Evolutionary conservation across 2,113 vertebrate species (phyloP).

Genomic region (Neoarius graeffei): DNA sequence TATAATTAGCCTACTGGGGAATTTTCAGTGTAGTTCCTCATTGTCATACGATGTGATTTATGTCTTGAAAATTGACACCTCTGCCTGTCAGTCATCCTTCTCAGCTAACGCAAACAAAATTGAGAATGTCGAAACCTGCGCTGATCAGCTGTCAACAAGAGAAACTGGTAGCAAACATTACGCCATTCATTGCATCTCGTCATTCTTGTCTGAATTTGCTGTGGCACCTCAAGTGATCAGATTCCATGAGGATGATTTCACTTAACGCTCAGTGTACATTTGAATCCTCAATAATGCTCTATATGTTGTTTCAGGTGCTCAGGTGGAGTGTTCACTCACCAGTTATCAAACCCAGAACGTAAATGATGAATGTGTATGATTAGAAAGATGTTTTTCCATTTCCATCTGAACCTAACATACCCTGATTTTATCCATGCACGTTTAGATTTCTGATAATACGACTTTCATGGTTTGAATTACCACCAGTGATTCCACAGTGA

Average conservation of each 20-base stretch:
- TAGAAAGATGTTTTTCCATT: not conserved
- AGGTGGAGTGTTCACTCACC: constrained; percentile 40
- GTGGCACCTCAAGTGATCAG: constrained; percentile 20
- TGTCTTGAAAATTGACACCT: not conserved
- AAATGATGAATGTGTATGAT: not conserved
- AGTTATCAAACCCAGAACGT: constrained; percentile 13
- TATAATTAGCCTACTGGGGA: constrained; percentile 10
- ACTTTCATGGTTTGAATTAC: too few species aligned
- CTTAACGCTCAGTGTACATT: constrained; percentile 22
- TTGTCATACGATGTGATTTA: not conserved
- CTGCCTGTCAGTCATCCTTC: constrained; percentile 23
- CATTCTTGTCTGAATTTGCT: constrained; percentile 28
- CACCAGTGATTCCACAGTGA: not conserved
- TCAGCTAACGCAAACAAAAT: not conserved
- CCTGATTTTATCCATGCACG: not conserved
- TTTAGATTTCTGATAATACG: not conserved
- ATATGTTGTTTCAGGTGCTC: constrained; percentile 46
- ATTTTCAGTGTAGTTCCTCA: constrained; percentile 18
- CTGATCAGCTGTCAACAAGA: not conserved
- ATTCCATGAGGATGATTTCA: constrained; percentile 51
- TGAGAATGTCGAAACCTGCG: constrained; percentile 3
- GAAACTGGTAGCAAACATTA: constrained; percentile 36
- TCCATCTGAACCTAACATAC: not conserved
- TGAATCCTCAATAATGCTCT: constrained; percentile 37
- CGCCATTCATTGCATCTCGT: constrained; percentile 26